Evolutionary conservation across 2,113 vertebrate genomes (phyloP).

Genomic region (Rhea pennata): DNA sequence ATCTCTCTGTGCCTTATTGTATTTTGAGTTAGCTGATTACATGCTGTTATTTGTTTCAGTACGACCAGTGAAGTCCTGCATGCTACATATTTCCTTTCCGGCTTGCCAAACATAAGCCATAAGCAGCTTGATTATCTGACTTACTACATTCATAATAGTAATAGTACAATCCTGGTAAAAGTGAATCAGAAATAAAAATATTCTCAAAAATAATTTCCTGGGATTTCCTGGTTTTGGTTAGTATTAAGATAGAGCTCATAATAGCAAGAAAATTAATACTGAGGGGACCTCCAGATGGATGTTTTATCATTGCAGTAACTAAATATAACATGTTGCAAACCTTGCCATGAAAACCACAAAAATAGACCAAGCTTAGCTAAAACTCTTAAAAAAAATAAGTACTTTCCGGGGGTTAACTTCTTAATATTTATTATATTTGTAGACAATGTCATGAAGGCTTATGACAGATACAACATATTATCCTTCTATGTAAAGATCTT

Average conservation of each 20-base stretch:
- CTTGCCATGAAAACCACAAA: slow-evolving; percentile 7
- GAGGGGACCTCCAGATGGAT: slow-evolving; percentile 61
- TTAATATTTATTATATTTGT: slow-evolving; percentile 1
- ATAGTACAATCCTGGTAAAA: slow-evolving; percentile 48
- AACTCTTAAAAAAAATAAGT: slow-evolving; percentile 21
- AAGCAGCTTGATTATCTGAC: slow-evolving; percentile 59
- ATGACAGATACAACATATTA: background rate
- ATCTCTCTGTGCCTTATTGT: background rate
- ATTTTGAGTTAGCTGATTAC: slow-evolving; percentile 59
- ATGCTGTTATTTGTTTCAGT: background rate
- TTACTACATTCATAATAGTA: background rate
- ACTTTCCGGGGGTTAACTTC: background rate
- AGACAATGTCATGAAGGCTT: background rate
- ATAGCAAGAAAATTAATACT: slow-evolving; percentile 64
- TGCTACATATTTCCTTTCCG: slow-evolving; percentile 19
- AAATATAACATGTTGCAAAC: slow-evolving; percentile 58
- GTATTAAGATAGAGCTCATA: slow-evolving; percentile 68
- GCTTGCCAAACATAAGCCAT: slow-evolving; percentile 43
- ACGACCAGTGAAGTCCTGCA: background rate
- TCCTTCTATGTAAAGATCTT: background rate
- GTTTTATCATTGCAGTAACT: slow-evolving; percentile 58
- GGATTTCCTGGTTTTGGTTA: slow-evolving; percentile 71
- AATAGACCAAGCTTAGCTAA: slow-evolving; percentile 54
- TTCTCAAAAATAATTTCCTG: slow-evolving; percentile 65
- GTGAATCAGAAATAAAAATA: slow-evolving; percentile 62